These are phyloP conservation scores for Mimachlamys varia DNA, from an alignment of 2,888 invertebrate species.

Conservation along the genomic window DNA sequence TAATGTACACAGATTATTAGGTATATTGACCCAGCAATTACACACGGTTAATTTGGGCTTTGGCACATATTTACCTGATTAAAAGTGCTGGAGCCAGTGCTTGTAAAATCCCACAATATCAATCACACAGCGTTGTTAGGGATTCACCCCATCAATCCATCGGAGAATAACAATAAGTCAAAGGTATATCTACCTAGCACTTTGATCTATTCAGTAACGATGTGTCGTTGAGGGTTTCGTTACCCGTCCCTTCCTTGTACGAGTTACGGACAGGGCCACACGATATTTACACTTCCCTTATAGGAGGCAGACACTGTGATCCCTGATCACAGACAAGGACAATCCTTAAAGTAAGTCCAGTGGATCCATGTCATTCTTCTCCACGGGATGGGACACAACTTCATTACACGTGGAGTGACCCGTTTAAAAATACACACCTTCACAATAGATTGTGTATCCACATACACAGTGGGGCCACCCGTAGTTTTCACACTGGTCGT, in stretches of 20 bases:
- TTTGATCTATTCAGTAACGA: conserved; percentile 11
- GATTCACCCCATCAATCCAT: conserved; percentile 7
- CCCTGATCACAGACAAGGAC: not conserved
- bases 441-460: not conserved
- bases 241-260: not conserved
- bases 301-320: not conserved
- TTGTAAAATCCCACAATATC: not conserved
- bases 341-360: not conserved
- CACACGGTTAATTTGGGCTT: not conserved
- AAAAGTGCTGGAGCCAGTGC: not conserved
- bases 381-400: not conserved
- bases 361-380: not conserved
- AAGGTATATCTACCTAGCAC: not conserved
- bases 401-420: not conserved
- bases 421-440: not conserved
- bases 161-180: not conserved
- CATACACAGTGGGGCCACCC: not conserved
- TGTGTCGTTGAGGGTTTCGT: not conserved
- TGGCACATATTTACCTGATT: conserved; percentile 11
- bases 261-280: not conserved
- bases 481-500: not conserved
- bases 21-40: not conserved
- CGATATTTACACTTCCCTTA: conserved; percentile 5
- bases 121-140: not conserved
- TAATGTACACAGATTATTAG: not conserved